Conservation (phyloP, 2,797 vertebrate species). For the Danio tinwini region DNA sequence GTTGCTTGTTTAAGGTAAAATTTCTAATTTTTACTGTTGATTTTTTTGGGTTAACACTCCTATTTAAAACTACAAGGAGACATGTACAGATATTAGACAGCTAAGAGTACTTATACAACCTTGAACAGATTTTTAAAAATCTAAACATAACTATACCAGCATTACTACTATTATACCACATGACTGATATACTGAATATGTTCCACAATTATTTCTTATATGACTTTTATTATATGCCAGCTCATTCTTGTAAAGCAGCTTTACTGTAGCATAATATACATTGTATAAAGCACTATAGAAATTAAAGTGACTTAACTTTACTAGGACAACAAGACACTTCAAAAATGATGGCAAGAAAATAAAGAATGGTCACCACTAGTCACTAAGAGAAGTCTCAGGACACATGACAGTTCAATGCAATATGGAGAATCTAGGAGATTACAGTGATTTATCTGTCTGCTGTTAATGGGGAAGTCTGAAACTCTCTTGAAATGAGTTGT, state of each 20-base stretch:
- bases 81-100: neutral
- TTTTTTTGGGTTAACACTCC: too few species aligned
- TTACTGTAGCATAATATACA: too few species aligned
- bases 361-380: conserved; percentile 3
- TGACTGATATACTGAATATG: too few species aligned
- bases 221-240: too few species aligned
- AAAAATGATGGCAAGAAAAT: conserved; percentile 17
- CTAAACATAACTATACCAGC: too few species aligned
- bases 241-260: too few species aligned
- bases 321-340: conserved; percentile 1
- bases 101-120: neutral
- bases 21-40: too few species aligned
- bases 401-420: conserved; percentile 25
- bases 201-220: too few species aligned
- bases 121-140: too few species aligned
- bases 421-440: neutral
- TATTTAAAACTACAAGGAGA: neutral
- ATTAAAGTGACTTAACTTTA: neutral
- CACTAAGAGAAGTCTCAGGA: conserved; percentile 3
- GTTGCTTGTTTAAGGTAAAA: too few species aligned
- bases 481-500: conserved; percentile 11
- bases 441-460: neutral
- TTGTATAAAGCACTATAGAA: too few species aligned
- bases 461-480: conserved; percentile 19
- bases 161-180: too few species aligned